phyloP scores from a whole-genome alignment of 2,888 invertebrate species.

The Megastigmus dorsalis region DNA sequence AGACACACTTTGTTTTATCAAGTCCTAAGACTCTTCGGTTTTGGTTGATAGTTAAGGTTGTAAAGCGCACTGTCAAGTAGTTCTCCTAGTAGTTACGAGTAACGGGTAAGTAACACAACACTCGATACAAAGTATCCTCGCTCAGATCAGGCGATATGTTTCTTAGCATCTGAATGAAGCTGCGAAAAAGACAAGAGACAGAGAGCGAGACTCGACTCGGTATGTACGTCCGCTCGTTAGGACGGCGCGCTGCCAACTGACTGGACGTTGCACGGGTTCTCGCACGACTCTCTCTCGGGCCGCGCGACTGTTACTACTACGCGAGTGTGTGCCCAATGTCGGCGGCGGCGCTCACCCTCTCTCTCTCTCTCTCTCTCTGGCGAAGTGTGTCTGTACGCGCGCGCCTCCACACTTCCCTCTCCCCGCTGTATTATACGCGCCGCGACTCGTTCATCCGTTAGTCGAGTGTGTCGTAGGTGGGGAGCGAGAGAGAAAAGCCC shows the following conservation, averaged over 20 bases:
- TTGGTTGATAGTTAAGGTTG: no score
- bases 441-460: conserved; percentile 23
- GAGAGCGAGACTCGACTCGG: no score
- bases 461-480: conserved; percentile 21
- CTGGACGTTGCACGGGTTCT: conserved; percentile 4
- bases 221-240: conserved; percentile 61
- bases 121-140: no score
- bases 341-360: conserved; percentile 2
- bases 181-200: no score
- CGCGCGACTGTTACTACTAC: conserved; percentile 37
- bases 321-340: conserved; percentile 36
- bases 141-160: no score
- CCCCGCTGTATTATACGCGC: neutral
- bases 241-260: conserved; percentile 58
- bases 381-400: conserved; percentile 36
- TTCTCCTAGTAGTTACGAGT: no score
- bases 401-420: conserved; percentile 31
- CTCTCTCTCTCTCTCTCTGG: neutral
- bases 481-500: conserved; percentile 49
- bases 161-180: no score
- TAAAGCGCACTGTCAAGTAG: no score
- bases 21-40: no score
- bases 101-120: no score
- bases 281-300: conserved; percentile 32
- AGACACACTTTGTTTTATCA: no score